Base-by-base conservation (phyloP, 2,888 invertebrate species). In the Resseliella maxima region DNA sequence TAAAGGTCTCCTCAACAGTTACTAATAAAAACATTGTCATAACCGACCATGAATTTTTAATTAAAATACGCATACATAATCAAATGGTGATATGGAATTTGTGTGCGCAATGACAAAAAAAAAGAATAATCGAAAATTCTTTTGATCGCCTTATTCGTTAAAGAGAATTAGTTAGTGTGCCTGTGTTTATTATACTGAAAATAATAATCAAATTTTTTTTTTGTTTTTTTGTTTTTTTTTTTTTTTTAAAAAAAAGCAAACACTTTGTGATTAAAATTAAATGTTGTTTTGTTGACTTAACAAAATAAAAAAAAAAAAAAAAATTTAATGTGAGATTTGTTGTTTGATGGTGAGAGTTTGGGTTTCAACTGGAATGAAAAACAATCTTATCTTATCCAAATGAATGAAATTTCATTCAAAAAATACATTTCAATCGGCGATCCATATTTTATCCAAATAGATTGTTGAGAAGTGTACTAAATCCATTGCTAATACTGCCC, bases 401-500 rank as follows among this genome's bases (percentile, higher is more conserved):
- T 31, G 72, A 31, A 15, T 35, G 24, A 27, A 3, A 59, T 15
- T 59, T 21, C 50, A 50, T 8, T 2, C 8, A 8, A 5, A 41
- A 12, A 12, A 41, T 41, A 8, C 12, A 12, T 5, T 12, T 41
- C 41, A 12, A 24, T 59, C 24, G 59, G 0, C 24, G 59, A 24
- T 59, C 5, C 12, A 59, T 59, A n/a, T 41, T 54, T 64, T 92
- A 95, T 89, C 95, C 95, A 89, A 96, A 96, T 89, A 96, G 93
- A 89, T 95, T 96, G 87, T 93, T 94, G 88, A 96, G 95, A 88
- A 96, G 92, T 89, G 93, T 96, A 89, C 94, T 96, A 89, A 96
- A 94, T 27, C 96, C 95, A 89, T 93, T 95, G 89, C 94, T 94
- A 88, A 96, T 93, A 64, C 95, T 95, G 31, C 96, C 94, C 89